Base-by-base conservation (phyloP, 2,113 vertebrate genomes). In the Melanerpes formicivorus region DNA sequence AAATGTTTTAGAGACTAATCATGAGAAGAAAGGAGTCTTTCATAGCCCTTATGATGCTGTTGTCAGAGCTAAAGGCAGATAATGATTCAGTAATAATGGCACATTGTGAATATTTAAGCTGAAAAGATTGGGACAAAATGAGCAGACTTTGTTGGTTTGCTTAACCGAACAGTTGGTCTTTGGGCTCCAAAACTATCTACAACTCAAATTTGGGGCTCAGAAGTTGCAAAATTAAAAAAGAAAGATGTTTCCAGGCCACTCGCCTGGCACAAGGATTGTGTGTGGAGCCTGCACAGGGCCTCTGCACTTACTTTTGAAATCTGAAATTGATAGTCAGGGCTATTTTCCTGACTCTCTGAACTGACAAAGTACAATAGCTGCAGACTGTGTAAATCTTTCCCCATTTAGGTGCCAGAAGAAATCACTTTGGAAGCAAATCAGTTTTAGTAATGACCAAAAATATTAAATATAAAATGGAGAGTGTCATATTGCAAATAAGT, bases 41-140 rank as follows among this genome's bases (percentile, higher is more conserved):
- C 98, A 98, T 97, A 97, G 98, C 94, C 97, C 96, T 96, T 98
- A 98, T 97, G 98, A 98, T 98, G 98, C 97, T 98, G 97, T 98
- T 98, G 98, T 98, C 98, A 98, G 98, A 98, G 98, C 98, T 98
- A 97, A 98, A 98, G 98, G 97, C 98, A 98, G 98, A 99, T 98
- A 98, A 98, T 99, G 98, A 98, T 98, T 98, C 96, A 73, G 97
- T 98, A 98, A 99, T 98, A 98, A 98, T 98, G 98, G 98, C 97
- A 98, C 98, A 98, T 98, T 98, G 98, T 98, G 98, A 97, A 98
- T 98, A 98, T 98, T 98, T 98, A 98, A 98, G 97, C 97, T 98
- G 97, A 97, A 97, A 97, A 98, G 98, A 98, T 98, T 97, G 97
- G 97, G 96, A 97, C 95, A 97, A 98, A 98, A 97, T 97, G 98